Conservation (phyloP, 2,113 vertebrate species). For the Talpa occidentalis region DNA sequence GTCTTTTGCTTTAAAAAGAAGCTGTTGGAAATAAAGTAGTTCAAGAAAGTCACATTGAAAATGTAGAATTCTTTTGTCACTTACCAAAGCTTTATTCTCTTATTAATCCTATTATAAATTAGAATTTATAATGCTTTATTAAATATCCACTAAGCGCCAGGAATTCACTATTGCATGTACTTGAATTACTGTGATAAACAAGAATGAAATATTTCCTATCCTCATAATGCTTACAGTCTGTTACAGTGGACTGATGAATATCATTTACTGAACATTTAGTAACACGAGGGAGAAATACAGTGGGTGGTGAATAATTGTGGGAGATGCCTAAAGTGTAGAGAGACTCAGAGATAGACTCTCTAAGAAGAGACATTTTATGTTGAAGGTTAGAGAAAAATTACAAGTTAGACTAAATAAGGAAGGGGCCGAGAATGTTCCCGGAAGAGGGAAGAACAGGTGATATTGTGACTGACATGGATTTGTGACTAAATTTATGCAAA, state of each 20-base stretch:
- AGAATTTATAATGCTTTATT: background rate
- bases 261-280: background rate
- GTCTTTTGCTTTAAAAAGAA: background rate
- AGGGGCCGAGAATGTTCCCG: background rate
- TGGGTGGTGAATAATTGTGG: background rate
- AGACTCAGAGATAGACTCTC: background rate
- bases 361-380: background rate
- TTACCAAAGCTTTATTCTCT: background rate
- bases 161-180: background rate
- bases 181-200: background rate
- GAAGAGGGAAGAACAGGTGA: background rate
- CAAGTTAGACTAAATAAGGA: background rate
- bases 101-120: background rate
- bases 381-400: background rate
- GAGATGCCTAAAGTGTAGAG: background rate
- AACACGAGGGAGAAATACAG: background rate
- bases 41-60: background rate
- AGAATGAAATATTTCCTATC: background rate
- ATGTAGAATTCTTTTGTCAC: background rate
- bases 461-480: background rate
- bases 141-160: background rate
- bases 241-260: background rate
- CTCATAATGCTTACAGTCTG: background rate
- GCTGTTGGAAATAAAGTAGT: slow-evolving; percentile 37
- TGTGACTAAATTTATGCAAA: background rate